Percentiles rank a stretch among this genome's conserved stretches.
Conservation (phyloP, 2,888 invertebrate species). For the Arrhopalites spinosus region DNA sequence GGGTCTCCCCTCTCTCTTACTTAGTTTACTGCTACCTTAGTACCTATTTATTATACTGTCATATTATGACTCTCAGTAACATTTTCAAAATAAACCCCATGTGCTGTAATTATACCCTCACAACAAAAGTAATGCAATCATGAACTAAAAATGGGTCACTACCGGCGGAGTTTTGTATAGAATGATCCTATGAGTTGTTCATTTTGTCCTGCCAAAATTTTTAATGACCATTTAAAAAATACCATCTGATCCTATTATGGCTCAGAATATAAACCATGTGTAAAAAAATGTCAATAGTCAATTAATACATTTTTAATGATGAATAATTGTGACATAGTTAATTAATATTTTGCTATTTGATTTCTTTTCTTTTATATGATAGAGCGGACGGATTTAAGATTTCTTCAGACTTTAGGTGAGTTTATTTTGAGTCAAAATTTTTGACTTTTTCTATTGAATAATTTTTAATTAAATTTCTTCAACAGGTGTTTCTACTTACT, state of each 20-base stretch:
- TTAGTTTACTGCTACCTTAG: slow-evolving; percentile 10
- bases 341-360: not conserved
- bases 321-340: no score
- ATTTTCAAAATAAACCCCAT: not conserved
- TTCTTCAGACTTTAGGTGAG: slow-evolving; percentile 79
- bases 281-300: no score
- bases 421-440: no score
- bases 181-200: not conserved
- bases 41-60: no score
- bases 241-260: no score
- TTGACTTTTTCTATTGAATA: no score
- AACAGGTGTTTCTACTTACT: no score
- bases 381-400: slow-evolving; percentile 95
- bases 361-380: slow-evolving; percentile 50
- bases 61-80: not conserved
- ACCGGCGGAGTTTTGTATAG: no score
- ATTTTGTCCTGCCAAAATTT: not conserved
- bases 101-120: not conserved
- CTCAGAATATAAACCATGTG: no score
- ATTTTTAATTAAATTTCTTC: no score
- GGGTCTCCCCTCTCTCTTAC: not conserved
- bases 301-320: no score
- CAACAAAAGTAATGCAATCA: not conserved
- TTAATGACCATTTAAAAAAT: no score
- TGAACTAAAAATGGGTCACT: slow-evolving; percentile 22